These are phyloP conservation scores for Labia minor DNA, from an alignment of 2,888 invertebrate species.

Conservation along the genomic window DNA sequence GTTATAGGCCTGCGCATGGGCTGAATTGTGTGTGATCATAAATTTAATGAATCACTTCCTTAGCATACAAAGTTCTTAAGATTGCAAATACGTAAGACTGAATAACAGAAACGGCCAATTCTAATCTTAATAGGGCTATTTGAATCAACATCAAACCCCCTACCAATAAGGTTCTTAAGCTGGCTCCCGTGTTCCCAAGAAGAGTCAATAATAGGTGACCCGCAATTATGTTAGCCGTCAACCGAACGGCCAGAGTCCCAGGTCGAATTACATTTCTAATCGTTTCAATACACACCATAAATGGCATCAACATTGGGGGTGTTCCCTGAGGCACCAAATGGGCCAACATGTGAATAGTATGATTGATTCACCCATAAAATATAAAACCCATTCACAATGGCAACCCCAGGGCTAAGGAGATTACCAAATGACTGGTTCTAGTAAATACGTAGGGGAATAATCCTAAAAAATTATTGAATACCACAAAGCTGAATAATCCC, in stretches of 20 bases:
- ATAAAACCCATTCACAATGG: slow-evolving; percentile 55
- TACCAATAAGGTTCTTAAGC: slow-evolving; percentile 33
- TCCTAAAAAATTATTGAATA: too few species aligned
- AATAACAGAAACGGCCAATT: slow-evolving; percentile 51
- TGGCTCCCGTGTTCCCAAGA: slow-evolving; percentile 40
- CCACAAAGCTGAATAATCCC: too few species aligned
- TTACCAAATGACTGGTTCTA: too few species aligned
- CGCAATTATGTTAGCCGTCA: slow-evolving; percentile 68
- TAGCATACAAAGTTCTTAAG: slow-evolving; percentile 54
- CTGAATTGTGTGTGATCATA: too few species aligned
- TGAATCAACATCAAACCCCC: slow-evolving; percentile 39
- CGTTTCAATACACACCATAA: slow-evolving; percentile 64
- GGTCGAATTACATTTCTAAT: slow-evolving; percentile 63
- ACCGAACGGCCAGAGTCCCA: slow-evolving; percentile 54
- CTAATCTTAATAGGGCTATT: slow-evolving; percentile 44
- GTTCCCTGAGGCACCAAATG: slow-evolving; percentile 60
- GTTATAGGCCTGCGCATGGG: too few species aligned
- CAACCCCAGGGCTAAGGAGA: slow-evolving; percentile 47
- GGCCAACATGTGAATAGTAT: slow-evolving; percentile 51
- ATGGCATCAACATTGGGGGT: slow-evolving; percentile 51
- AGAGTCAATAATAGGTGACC: slow-evolving; percentile 57
- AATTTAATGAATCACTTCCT: slow-evolving; percentile 44
- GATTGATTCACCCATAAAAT: slow-evolving; percentile 52
- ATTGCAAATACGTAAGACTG: slow-evolving; percentile 57
- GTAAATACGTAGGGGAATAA: too few species aligned